Conservation (phyloP, 2,113 vertebrate genomes). For the Sterna hirundo region DNA sequence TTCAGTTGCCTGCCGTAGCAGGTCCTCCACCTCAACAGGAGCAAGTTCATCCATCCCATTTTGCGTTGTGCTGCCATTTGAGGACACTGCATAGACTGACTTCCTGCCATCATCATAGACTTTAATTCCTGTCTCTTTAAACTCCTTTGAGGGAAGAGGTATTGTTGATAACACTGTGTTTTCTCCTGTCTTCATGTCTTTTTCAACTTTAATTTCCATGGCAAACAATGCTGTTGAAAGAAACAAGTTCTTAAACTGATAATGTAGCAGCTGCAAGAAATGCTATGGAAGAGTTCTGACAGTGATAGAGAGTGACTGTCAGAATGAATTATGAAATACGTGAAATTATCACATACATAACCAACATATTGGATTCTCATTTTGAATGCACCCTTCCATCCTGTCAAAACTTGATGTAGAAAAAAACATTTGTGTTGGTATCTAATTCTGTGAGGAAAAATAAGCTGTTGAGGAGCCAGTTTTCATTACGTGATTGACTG, state of each 20-base stretch:
- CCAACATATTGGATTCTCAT: background rate
- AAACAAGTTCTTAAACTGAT: constrained; percentile 13
- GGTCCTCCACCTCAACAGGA: constrained; percentile 85
- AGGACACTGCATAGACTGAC: constrained; percentile 84
- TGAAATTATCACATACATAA: background rate
- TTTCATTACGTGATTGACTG: background rate
- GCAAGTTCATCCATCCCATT: constrained; percentile 80
- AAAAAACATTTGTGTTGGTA: background rate
- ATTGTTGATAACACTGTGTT: constrained; percentile 90
- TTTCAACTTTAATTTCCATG: constrained; percentile 95
- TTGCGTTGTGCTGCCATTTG: constrained; percentile 46
- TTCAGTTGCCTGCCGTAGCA: constrained; percentile 87
- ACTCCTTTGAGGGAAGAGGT: constrained; percentile 81
- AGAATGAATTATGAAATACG: background rate
- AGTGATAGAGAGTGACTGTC: background rate
- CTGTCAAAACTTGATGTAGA: background rate
- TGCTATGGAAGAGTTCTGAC: background rate
- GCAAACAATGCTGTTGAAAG: constrained; percentile 86
- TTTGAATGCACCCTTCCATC: background rate
- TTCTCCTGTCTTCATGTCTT: constrained; percentile 88
- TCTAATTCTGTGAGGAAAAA: background rate
- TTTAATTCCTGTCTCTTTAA: constrained; percentile 84
- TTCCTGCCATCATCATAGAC: constrained; percentile 92
- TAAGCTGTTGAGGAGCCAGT: background rate
- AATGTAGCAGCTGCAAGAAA: background rate